Evolutionary conservation across 2,113 vertebrate genomes (phyloP), one percentile per base, ranked within the genome.

Genomic region (Actenoides lindsayi): DNA sequence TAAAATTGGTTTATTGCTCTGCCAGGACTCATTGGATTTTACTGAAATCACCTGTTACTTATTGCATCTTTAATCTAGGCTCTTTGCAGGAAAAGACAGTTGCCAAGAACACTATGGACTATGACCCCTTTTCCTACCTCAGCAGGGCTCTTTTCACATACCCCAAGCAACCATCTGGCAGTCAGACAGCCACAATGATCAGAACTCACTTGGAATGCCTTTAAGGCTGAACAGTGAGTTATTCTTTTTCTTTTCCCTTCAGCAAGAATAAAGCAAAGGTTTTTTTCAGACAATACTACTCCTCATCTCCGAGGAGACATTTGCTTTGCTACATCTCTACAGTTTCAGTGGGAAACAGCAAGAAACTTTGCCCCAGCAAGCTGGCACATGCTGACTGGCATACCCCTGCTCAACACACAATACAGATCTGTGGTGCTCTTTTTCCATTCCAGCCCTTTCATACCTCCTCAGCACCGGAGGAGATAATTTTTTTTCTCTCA

Each of bases 361-460:
- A 54, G 48, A 90, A 56, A 24, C 54, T 74, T 60, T 1, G 2
- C 16, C 27, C 27, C 42, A 70, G 27, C 78, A 75, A 87, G 62
- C 27, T n/a, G 17, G 60, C 41, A 70, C 31, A 19, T 9, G 35
- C 23, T 0, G 0, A 15, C 9, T 3, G 5, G 27, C 37, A 46
- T 1, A 57, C 1, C 18, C 27, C 28, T 41, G 59, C 51, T 20
- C 44, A 64, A 27, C 44, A 41, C 37, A 64, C 15, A 57, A 6
- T 3, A 15, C 11, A 1, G 3, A 51, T 2, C n/a, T 10, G 16
- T 16, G 24, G 16, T 39, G 33, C 64, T n/a, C 24, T 41, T 82
- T 56, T 70, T 17, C 46, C n/a, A 16, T 23, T 35, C 46, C 69
- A 35, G 44, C 39, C 30, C 51, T 48, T 46, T 33, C 18, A 8